Evolutionary conservation across 2,797 vertebrate genomes (phyloP).

Genomic region (Oreochromis mossambicus): DNA sequence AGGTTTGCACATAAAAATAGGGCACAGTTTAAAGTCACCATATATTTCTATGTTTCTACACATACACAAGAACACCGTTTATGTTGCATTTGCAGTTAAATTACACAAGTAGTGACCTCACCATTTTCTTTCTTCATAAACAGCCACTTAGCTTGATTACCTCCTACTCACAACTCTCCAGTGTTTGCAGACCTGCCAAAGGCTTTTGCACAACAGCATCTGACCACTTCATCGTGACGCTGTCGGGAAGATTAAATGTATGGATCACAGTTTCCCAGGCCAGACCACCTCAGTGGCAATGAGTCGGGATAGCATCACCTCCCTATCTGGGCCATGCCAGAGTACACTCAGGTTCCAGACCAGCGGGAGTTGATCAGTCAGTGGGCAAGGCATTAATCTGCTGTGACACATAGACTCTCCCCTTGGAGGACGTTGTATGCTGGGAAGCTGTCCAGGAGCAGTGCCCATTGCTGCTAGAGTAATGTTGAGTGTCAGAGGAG

Average conservation of each 20-base stretch:
- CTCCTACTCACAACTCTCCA: constrained; percentile 21
- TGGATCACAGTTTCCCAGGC: constrained; percentile 48
- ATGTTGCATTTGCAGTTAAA: constrained; percentile 48
- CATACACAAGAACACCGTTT: constrained; percentile 22
- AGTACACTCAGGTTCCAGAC: constrained; percentile 58
- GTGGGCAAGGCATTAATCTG: constrained; percentile 76
- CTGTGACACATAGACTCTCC: constrained; percentile 71
- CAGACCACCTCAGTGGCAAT: constrained; percentile 63
- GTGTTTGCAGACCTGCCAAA: constrained; percentile 25
- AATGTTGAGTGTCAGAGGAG: constrained; percentile 62
- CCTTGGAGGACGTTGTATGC: constrained; percentile 66
- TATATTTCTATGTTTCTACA: constrained; percentile 1
- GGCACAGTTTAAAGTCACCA: neutral
- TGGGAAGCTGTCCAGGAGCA: constrained; percentile 73
- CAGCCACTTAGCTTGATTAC: constrained; percentile 70
- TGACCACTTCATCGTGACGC: constrained; percentile 23
- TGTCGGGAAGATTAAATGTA: constrained; percentile 56
- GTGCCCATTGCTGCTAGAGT: constrained; percentile 58
- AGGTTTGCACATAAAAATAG: neutral
- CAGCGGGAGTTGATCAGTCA: constrained; percentile 76
- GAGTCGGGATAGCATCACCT: constrained; percentile 61
- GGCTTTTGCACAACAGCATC: constrained; percentile 6
- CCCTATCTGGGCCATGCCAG: constrained; percentile 67
- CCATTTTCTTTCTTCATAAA: constrained; percentile 61
- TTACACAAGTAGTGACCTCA: constrained; percentile 44